Evolutionary conservation across 2,113 vertebrate genomes (phyloP).

Genomic region (Mobula hypostoma): DNA sequence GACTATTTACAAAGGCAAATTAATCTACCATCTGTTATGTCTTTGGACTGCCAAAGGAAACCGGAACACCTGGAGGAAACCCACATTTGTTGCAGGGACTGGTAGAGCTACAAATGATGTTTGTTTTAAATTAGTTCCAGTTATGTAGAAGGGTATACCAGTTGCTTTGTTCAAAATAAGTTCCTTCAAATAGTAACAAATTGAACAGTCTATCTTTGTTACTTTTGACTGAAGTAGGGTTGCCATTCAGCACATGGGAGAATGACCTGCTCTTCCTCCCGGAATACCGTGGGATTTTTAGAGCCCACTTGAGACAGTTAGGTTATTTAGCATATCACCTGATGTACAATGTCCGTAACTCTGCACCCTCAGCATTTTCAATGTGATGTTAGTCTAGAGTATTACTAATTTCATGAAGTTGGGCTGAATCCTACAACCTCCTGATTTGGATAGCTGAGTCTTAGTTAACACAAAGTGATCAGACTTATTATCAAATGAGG

Average conservation of each 20-base stretch:
- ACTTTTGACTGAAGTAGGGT: neutral
- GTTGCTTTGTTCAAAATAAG: neutral
- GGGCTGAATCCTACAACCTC: neutral
- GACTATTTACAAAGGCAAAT: too few species aligned
- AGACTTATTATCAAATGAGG: neutral
- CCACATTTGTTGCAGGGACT: too few species aligned
- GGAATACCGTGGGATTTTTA: neutral
- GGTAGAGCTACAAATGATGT: too few species aligned
- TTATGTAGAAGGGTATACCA: neutral
- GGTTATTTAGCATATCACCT: neutral
- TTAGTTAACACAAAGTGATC: neutral
- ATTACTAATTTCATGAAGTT: neutral
- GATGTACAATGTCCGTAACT: neutral
- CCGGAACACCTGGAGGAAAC: too few species aligned
- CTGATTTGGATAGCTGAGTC: neutral
- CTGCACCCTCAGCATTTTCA: neutral
- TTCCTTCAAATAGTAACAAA: neutral
- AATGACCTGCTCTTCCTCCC: neutral
- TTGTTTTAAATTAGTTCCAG: too few species aligned
- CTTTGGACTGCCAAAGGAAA: too few species aligned
- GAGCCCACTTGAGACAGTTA: neutral
- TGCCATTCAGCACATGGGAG: neutral
- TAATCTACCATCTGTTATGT: too few species aligned
- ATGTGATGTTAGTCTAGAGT: neutral
- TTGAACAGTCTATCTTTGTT: conserved; percentile 1